phyloP scores from a whole-genome alignment of 1,140 invertebrate genomes.

The Drosophila melanica region DNA sequence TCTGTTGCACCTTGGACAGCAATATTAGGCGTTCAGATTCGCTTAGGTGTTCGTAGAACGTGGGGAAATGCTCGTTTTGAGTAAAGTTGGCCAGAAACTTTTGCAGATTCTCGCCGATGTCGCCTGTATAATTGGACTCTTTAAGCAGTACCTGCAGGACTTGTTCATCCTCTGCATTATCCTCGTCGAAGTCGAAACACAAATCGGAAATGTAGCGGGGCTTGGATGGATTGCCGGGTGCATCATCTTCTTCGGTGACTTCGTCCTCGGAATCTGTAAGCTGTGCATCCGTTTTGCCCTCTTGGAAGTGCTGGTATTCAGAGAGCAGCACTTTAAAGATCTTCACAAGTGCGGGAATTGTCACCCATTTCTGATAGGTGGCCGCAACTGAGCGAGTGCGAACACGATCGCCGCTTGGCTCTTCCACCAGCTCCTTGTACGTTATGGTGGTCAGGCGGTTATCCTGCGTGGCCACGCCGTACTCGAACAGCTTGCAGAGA shows the following conservation, averaged over 20 bases:
- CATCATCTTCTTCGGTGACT: slow-evolving; percentile 58
- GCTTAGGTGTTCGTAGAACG: slow-evolving; percentile 86
- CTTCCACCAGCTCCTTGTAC: slow-evolving; percentile 84
- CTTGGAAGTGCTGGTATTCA: slow-evolving; percentile 85
- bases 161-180: slow-evolving; percentile 85
- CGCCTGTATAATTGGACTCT: slow-evolving; percentile 87
- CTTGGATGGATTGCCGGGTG: slow-evolving; percentile 51
- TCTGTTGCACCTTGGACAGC: slow-evolving; percentile 56
- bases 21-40: slow-evolving; percentile 57
- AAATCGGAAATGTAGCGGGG: slow-evolving; percentile 74
- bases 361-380: slow-evolving; percentile 84
- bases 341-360: slow-evolving; percentile 85
- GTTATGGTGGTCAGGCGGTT: slow-evolving; percentile 85
- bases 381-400: slow-evolving; percentile 83
- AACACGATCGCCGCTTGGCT: slow-evolving; percentile 64
- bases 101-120: slow-evolving; percentile 86
- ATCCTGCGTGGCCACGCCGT: slow-evolving; percentile 86
- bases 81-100: slow-evolving; percentile 87
- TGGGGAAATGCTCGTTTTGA: slow-evolving; percentile 86
- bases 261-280: slow-evolving; percentile 81
- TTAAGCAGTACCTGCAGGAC: slow-evolving; percentile 85
- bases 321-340: slow-evolving; percentile 86
- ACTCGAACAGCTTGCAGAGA: slow-evolving; percentile 86
- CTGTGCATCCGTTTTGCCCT: slow-evolving; percentile 84
- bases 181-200: slow-evolving; percentile 68